A percentile compares a stretch with the other conserved stretches of the same genome.
Evolutionary conservation across 2,113 vertebrate species (phyloP).

Genomic region (Myotis brandtii): DNA sequence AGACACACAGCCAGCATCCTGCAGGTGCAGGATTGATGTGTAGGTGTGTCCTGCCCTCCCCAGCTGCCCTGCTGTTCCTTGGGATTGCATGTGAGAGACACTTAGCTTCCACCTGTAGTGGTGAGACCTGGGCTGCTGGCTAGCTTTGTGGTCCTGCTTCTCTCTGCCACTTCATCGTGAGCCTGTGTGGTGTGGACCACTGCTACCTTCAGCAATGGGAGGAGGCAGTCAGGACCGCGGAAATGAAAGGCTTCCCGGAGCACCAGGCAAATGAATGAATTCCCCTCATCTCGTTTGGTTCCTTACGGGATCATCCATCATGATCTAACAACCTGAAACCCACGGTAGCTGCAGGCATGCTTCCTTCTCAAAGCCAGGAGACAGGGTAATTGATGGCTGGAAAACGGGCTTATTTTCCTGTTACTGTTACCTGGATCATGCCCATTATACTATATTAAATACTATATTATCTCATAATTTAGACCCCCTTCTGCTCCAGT

Average conservation of each 20-base stretch:
- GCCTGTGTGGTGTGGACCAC: not conserved
- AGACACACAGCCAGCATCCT: not conserved
- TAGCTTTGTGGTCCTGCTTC: not conserved
- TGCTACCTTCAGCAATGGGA: not conserved
- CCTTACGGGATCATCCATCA: conserved; percentile 80
- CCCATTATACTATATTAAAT: not conserved
- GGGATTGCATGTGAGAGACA: not conserved
- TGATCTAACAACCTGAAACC: conserved; percentile 74
- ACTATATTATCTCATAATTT: not conserved
- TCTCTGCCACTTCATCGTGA: not conserved
- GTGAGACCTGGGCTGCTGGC: not conserved
- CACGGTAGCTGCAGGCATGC: conserved; percentile 37
- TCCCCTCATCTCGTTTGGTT: conserved; percentile 74
- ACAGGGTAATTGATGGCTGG: not conserved
- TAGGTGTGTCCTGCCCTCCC: not conserved
- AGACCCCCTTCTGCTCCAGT: not conserved
- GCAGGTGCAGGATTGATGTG: not conserved
- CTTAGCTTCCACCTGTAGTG: not conserved
- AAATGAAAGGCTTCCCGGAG: conserved; percentile 64
- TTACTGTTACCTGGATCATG: not conserved
- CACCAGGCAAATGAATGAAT: conserved; percentile 73
- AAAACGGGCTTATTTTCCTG: not conserved
- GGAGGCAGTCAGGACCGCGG: conserved; percentile 23
- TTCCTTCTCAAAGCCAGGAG: conserved; percentile 41
- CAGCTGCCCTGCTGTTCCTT: not conserved